Percentiles rank a stretch among this genome's conserved stretches.
Evolutionary conservation across 2,888 invertebrate genomes (phyloP).

Genomic region (Allacma fusca): DNA sequence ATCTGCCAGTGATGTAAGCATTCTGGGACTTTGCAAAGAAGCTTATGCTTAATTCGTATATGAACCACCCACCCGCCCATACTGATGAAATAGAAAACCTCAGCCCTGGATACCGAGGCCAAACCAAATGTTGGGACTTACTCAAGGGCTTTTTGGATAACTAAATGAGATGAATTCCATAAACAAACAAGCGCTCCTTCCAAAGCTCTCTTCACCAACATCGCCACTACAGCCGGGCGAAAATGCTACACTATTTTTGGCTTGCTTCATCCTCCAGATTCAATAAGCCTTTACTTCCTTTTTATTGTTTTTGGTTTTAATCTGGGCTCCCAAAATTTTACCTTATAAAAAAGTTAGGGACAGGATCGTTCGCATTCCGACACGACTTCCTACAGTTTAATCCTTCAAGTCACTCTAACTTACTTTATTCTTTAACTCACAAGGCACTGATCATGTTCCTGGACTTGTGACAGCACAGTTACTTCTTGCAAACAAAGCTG

Average conservation of each 20-base stretch:
- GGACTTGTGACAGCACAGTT: too few species aligned
- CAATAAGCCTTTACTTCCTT: not conserved
- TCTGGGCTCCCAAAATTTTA: too few species aligned
- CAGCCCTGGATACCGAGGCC: not conserved
- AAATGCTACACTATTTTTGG: not conserved
- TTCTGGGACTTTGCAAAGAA: not conserved
- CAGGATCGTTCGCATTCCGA: too few species aligned
- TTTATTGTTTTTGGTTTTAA: too few species aligned
- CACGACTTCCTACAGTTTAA: too few species aligned
- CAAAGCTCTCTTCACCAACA: not conserved
- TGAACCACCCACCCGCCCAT: not conserved
- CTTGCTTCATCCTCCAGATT: not conserved
- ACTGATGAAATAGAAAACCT: not conserved
- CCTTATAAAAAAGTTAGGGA: too few species aligned
- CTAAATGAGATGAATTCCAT: conserved; percentile 17
- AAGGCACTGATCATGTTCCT: too few species aligned
- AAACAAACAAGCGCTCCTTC: not conserved
- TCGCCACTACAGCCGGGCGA: not conserved
- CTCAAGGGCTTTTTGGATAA: conserved; percentile 18
- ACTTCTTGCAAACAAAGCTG: too few species aligned
- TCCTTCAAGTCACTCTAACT: too few species aligned
- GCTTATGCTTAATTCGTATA: not conserved
- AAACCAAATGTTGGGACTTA: conserved; percentile 3
- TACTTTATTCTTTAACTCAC: too few species aligned
- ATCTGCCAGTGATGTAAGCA: not conserved